Evolutionary conservation across 2,113 vertebrate genomes (phyloP).

Genomic region (Corvus moneduloides): DNA sequence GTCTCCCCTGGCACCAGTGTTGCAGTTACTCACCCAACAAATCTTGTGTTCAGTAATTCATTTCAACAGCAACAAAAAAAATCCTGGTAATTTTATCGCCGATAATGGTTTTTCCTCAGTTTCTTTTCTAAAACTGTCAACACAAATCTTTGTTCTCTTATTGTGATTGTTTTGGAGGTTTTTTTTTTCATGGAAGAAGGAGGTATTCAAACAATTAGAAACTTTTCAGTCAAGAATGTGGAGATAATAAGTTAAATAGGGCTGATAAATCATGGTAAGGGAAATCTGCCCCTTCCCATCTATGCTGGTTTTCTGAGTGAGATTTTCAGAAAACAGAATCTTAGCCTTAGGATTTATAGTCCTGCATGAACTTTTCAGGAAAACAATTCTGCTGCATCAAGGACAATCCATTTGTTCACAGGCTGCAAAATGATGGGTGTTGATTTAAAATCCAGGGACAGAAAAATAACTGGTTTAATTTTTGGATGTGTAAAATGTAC

Average conservation of each 20-base stretch:
- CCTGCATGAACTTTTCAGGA: not conserved
- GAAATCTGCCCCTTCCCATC: not conserved
- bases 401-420: not conserved
- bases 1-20: not conserved
- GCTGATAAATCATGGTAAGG: not conserved
- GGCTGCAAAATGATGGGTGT: not conserved
- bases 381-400: not conserved
- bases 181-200: not conserved
- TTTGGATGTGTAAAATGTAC: not conserved
- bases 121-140: not conserved
- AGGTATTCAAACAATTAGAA: not conserved
- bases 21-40: not conserved
- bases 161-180: not conserved
- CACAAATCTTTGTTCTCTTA: not conserved
- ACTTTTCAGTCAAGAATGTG: not conserved
- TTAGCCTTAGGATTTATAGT: not conserved
- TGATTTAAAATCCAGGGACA: not conserved
- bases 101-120: not conserved
- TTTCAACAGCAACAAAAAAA: not conserved
- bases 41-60: not conserved
- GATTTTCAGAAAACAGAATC: not conserved
- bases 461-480: constrained; percentile 6
- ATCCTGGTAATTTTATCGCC: not conserved
- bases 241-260: not conserved
- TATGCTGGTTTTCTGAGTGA: not conserved